Conservation (phyloP, 2,888 invertebrate genomes). For the Criorhina ranunculi region DNA sequence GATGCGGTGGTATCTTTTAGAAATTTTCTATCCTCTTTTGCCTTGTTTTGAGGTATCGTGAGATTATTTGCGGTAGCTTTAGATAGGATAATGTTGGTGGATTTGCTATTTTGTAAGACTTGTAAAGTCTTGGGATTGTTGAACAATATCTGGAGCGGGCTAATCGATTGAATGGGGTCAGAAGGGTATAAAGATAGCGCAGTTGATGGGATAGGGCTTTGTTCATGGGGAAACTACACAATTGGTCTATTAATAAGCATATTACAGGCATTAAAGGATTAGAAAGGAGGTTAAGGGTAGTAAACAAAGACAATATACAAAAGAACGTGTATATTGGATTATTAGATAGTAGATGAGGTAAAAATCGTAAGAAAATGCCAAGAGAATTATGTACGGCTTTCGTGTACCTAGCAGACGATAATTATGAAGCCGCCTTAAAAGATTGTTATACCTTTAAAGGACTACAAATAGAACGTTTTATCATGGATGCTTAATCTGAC, state of each 20-base stretch:
- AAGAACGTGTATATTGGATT: background rate
- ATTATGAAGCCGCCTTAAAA: no score
- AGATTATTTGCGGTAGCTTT: conserved; percentile 14
- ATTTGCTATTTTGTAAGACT: background rate
- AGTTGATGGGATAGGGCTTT: background rate
- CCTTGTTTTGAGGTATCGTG: background rate
- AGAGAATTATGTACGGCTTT: no score
- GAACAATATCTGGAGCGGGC: background rate
- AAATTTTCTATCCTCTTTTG: background rate
- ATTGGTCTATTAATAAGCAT: conserved; percentile 8
- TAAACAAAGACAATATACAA: background rate
- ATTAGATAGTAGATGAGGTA: background rate
- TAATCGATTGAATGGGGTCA: conserved; percentile 12
- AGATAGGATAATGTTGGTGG: background rate
- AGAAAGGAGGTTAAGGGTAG: background rate
- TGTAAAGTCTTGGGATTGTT: background rate
- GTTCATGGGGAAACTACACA: background rate
- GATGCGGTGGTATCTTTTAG: conserved; percentile 8
- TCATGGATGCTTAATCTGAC: no score
- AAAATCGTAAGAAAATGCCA: no score
- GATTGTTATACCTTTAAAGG: no score
- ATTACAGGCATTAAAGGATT: conserved; percentile 1
- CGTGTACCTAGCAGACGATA: no score
- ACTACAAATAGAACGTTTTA: no score
- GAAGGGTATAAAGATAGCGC: background rate